These are phyloP conservation scores for Bhutanitis thaidina DNA, from an alignment of 2,888 invertebrate genomes.

Conservation along the genomic window DNA sequence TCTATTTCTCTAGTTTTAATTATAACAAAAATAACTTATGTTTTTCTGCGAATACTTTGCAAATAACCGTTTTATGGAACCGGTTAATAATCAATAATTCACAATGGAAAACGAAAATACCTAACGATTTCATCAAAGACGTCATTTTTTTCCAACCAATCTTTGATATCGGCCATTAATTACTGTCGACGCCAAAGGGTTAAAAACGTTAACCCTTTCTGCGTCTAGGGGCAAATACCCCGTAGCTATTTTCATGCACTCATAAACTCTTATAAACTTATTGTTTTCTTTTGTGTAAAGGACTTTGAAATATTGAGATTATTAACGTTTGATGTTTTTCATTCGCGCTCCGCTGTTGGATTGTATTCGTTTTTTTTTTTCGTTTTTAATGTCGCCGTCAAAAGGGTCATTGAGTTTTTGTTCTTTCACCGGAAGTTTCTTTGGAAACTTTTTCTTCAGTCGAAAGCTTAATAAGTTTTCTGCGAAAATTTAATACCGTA, in stretches of 20 bases:
- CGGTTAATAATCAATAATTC: slow-evolving; percentile 17
- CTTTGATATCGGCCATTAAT: slow-evolving; percentile 67
- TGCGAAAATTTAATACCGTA: neutral
- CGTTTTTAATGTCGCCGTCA: slow-evolving; percentile 24
- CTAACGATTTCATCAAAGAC: slow-evolving; percentile 58
- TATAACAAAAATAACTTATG: too few species aligned
- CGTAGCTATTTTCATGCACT: slow-evolving; percentile 61
- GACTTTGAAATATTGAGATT: slow-evolving; percentile 73
- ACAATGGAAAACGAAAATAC: slow-evolving; percentile 23
- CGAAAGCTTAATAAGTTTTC: slow-evolving; percentile 14
- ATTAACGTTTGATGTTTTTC: slow-evolving; percentile 66
- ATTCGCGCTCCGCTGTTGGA: slow-evolving; percentile 28
- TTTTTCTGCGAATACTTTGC: too few species aligned
- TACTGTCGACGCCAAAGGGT: slow-evolving; percentile 65
- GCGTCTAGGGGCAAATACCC: slow-evolving; percentile 48
- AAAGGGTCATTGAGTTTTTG: slow-evolving; percentile 24
- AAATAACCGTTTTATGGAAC: too few species aligned
- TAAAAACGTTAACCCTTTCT: slow-evolving; percentile 63
- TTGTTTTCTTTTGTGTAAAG: slow-evolving; percentile 66
- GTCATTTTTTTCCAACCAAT: slow-evolving; percentile 41
- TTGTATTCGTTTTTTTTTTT: slow-evolving; percentile 27
- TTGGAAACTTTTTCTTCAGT: slow-evolving; percentile 9
- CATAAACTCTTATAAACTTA: slow-evolving; percentile 65
- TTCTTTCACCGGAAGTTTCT: slow-evolving; percentile 14
- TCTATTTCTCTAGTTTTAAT: too few species aligned